Evolutionary conservation across 1,140 invertebrate genomes (phyloP).

Genomic region (Riptortus pedestris): DNA sequence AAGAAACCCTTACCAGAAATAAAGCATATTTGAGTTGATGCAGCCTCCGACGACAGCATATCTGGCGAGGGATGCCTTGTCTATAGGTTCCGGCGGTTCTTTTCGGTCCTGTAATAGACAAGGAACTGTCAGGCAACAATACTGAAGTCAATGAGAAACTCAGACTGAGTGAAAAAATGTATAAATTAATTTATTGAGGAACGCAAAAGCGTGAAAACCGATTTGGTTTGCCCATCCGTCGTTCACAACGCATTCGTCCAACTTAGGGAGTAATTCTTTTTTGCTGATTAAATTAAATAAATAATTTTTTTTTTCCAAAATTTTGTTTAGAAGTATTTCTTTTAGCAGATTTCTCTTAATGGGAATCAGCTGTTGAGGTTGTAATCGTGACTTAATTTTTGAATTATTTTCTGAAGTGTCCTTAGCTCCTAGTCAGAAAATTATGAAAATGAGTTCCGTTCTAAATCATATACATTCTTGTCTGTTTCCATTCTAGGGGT

Average conservation of each 20-base stretch:
- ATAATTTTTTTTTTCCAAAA: no score
- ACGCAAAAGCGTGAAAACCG: not conserved
- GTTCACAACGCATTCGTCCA: not conserved
- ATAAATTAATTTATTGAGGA: not conserved
- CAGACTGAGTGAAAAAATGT: not conserved
- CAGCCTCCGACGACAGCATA: slow-evolving; percentile 50
- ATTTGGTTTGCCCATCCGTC: not conserved
- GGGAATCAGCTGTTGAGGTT: no score
- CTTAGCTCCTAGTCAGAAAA: no score
- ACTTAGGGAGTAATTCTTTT: not conserved
- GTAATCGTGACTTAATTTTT: no score
- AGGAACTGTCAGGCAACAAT: no score
- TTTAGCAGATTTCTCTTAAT: no score
- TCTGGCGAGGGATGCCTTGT: slow-evolving; percentile 42
- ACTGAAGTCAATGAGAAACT: not conserved
- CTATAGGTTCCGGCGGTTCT: slow-evolving; percentile 40
- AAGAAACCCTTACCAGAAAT: slow-evolving; percentile 51
- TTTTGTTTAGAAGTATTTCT: no score
- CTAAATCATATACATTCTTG: no score
- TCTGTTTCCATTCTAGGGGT: no score
- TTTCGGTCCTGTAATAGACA: slow-evolving; percentile 37
- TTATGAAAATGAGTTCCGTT: no score
- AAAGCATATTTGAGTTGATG: slow-evolving; percentile 49
- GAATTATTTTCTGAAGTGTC: no score
- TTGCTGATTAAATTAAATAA: no score